Base-by-base conservation (phyloP, 2,113 vertebrate genomes). In the Capricornis sumatraensis region DNA sequence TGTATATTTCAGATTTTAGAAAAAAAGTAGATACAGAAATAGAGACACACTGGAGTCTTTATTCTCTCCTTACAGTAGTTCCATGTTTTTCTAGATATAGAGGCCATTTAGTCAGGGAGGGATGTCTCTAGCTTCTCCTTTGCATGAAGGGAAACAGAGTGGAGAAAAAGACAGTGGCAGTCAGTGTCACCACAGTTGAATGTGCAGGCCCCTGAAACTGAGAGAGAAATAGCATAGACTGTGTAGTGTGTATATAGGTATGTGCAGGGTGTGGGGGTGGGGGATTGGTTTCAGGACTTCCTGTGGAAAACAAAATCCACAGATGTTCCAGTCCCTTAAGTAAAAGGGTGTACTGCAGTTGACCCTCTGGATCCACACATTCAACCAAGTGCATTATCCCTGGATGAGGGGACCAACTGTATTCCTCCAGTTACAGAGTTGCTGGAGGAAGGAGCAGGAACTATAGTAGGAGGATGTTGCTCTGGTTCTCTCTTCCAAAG, bases 1-100 rank as follows among this genome's bases (percentile, higher is more conserved):
- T 96, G 57, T 92, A 30, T 94, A 95, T 9, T 97, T 97, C 90
- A 97, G 58, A 43, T 67, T 95, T 94, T 82, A 87, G 91, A 82
- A 93, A n/a, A 91, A 89, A 96, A 97, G 94, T 94, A 79, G 96
- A 94, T 50, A 67, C 17, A 96, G 89, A 97, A 67, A 95, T 90
- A 85, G 50, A 94, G 78, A 36, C 7, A 94, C 45, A 92, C 83
- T 83, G 47, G 64, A 50, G 23, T 95, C 78, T 95, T 92, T 95
- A 84, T 93, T 87, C 13, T 95, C 43, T 95, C 43, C 64, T 87
- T 82, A 88, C 7, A 97, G 84, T 91, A 91, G 64, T 85, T 95
- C 25, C 16, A 84, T 88, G 58, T 93, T 94, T 90, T 92, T 28
- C 71, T 91, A 78, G 8, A 50, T 47, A 95, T 53, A 95, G 85